Percentiles rank a stretch among this genome's conserved stretches.
Evolutionary conservation across 1,140 invertebrate species (phyloP).

Genomic region (Drosophila pandora): DNA sequence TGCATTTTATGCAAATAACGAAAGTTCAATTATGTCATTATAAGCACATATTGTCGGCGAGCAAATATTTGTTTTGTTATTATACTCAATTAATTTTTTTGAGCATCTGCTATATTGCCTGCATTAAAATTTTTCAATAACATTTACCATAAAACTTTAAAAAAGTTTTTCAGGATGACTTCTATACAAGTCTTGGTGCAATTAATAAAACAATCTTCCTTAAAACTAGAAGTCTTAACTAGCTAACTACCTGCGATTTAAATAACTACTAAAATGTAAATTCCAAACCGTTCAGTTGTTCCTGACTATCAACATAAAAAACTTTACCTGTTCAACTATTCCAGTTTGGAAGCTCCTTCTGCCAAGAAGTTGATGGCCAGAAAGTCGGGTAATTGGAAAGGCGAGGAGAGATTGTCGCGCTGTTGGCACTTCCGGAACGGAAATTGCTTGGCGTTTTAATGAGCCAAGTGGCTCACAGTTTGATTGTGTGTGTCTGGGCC

Average conservation of each 20-base stretch:
- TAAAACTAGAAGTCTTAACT: not conserved
- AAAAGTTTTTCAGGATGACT: too few relatives aligned
- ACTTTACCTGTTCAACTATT: conserved; percentile 18
- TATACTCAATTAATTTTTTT: not conserved
- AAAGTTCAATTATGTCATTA: not conserved
- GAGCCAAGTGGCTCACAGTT: conserved; percentile 46
- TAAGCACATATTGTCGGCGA: not conserved
- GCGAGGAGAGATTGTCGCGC: conserved; percentile 39
- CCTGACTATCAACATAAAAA: conserved; percentile 16
- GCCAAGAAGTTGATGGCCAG: not conserved
- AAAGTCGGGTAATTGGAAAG: not conserved
- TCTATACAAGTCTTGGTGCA: not conserved
- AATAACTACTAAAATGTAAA: conserved; percentile 12
- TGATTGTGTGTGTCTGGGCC: conserved; percentile 12
- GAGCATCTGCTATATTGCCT: not conserved
- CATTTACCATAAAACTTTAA: too few relatives aligned
- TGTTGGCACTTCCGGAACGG: conserved; percentile 52
- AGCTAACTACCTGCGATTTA: not conserved
- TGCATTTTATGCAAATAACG: not conserved
- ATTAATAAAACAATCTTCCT: not conserved
- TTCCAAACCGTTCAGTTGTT: conserved; percentile 8
- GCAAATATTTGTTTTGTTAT: not conserved
- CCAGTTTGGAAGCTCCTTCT: not conserved
- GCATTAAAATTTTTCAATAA: too few relatives aligned
- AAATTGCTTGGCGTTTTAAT: conserved; percentile 72